A percentile compares a stretch with the other conserved stretches of the same genome.
Conservation (phyloP, 2,888 invertebrate genomes). For the Pachycephus smyrnensis region DNA sequence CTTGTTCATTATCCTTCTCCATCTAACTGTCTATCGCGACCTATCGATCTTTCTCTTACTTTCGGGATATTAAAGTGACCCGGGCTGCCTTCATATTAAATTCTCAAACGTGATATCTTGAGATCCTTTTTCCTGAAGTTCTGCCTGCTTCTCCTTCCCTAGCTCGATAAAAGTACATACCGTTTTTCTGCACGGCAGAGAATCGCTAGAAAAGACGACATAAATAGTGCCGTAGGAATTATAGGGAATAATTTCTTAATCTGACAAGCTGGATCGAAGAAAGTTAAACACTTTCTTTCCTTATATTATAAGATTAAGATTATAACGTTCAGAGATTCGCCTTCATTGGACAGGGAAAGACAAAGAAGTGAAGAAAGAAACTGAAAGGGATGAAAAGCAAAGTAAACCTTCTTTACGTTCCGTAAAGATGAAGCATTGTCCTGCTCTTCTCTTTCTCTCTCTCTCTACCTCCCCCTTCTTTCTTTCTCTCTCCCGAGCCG, state of each 20-base stretch:
- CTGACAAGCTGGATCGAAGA: conserved; percentile 14
- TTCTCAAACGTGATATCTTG: conserved; percentile 26
- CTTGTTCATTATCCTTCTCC: conserved; percentile 12
- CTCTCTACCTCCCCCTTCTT: no score
- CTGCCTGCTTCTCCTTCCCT: conserved; percentile 12
- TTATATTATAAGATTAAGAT: conserved; percentile 19
- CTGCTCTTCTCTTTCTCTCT: conserved; percentile 11
- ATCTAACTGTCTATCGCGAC: conserved; percentile 17
- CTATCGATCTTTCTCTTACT: conserved; percentile 15
- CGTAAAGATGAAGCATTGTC: background rate
- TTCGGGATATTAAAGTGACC: conserved; percentile 43
- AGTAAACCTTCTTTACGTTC: no score
- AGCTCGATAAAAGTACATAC: conserved; percentile 3
- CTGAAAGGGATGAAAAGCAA: no score
- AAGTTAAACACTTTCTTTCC: conserved; percentile 28
- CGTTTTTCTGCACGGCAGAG: background rate
- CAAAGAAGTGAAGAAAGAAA: no score
- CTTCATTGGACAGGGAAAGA: no score
- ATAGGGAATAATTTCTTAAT: conserved; percentile 30
- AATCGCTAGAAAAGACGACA: background rate
- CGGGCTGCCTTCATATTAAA: conserved; percentile 33
- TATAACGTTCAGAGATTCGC: no score
- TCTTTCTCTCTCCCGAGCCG: conserved; percentile 1
- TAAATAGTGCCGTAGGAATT: conserved; percentile 8
- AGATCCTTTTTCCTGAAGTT: conserved; percentile 12